Evolutionary conservation across 1,140 invertebrate species (phyloP).

Genomic region (Nomia melanderi): DNA sequence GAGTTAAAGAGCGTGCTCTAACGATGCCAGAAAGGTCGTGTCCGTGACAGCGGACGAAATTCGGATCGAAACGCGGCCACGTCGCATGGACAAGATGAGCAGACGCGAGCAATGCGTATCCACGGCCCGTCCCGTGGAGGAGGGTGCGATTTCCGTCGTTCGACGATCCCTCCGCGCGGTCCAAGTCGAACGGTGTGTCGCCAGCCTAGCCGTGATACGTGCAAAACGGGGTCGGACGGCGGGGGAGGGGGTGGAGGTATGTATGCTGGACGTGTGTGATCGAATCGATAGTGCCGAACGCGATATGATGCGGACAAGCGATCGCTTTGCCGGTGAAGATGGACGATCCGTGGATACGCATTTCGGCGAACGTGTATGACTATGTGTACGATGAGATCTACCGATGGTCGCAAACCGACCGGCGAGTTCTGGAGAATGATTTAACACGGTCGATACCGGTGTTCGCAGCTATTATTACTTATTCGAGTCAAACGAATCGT

Average conservation of each 20-base stretch:
- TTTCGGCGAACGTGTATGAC: conserved; percentile 33
- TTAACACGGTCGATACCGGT: too few relatives aligned
- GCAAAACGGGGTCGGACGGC: too few relatives aligned
- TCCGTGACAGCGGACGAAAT: neutral
- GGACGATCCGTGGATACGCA: conserved; percentile 58
- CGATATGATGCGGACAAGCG: neutral
- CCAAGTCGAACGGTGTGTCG: too few relatives aligned
- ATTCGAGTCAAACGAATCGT: too few relatives aligned
- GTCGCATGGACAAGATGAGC: conserved; percentile 67
- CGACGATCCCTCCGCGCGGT: neutral
- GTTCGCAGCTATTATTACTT: too few relatives aligned
- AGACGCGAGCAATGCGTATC: conserved; percentile 55
- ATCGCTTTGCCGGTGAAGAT: neutral
- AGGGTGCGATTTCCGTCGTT: neutral
- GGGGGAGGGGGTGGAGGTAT: neutral
- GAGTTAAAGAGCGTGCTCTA: too few relatives aligned
- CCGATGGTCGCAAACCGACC: conserved; percentile 28
- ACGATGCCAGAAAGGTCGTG: too few relatives aligned
- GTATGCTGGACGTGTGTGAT: neutral
- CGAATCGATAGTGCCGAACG: neutral
- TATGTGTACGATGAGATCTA: conserved; percentile 36
- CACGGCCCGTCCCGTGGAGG: conserved; percentile 29
- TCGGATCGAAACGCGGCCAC: conserved; percentile 62
- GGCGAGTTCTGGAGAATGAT: too few relatives aligned
- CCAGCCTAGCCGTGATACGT: neutral